Base-by-base conservation (phyloP, 2,113 vertebrate species). In the Jacana jacana region DNA sequence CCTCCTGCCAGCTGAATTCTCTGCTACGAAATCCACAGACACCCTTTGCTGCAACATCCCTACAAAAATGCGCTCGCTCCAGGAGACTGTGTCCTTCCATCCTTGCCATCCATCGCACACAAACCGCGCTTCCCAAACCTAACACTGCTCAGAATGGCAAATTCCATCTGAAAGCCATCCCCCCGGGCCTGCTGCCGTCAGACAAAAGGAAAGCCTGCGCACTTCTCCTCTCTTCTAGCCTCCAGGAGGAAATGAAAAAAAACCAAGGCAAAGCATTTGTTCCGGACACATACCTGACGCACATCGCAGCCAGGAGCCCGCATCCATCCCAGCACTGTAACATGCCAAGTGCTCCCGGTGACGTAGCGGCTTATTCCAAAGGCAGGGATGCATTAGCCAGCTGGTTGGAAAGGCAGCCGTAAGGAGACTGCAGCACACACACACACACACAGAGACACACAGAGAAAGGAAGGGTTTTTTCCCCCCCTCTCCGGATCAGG, bases 271-370 rank as follows among this genome's bases (percentile, higher is more conserved):
- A n/a, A 39, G 51, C 96, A 13, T 73, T 88, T 48, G 17, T 60
- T 6, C 10, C 18, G 90, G 57, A 60, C 92, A 97, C 96, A 17
- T 96, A 97, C 97, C 97, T 98, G 97, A 93, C 84, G 95, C 94
- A 96, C 95, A 96, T 92, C 79, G 58, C 94, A 95, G 95, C 86
- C 49, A 97, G 96, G 89, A 98, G 95, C 86, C 81, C 22, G 91
- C 97, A 97, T 15, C 81, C 93, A 49, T 97, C 82, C 95, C 98
- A 98, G 94, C 95, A 95, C 35, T 89, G 96, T 27, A 94, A 95
- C 98, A 97, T 97, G 96, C 96, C 96, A 80, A 82, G 93, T 33
- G 92, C 96, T 60, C 28, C 7, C 68, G 30, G 76, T 87, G 96
- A 95, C 22, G 75, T 17, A 52, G 87, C 94, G 4, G 55, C 7